Evolutionary conservation across 1,140 invertebrate genomes (phyloP), one percentile per base, ranked within the genome.

Genomic region (Bilobella aurantiaca): DNA sequence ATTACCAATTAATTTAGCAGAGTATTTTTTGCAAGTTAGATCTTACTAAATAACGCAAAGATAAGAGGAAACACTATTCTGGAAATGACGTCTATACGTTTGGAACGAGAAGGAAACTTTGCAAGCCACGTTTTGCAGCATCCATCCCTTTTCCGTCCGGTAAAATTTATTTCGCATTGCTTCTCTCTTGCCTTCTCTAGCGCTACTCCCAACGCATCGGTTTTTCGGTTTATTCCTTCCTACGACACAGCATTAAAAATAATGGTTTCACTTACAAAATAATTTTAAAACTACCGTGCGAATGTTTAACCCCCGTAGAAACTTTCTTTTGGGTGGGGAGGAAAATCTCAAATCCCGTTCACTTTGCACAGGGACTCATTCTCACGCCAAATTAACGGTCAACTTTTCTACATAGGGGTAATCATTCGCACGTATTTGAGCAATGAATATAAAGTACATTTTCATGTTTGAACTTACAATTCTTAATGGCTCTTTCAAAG

Each of bases 1-100:
- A n/a, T n/a, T n/a, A n/a, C n/a, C n/a, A n/a, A n/a, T n/a, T n/a
- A n/a, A n/a, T n/a, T n/a, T n/a, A n/a, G n/a, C n/a, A n/a, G n/a
- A n/a, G n/a, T n/a, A n/a, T n/a, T n/a, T n/a, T n/a, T n/a, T n/a
- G n/a, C n/a, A n/a, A n/a, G n/a, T n/a, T n/a, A n/a, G n/a, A n/a
- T n/a, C n/a, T n/a, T n/a, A n/a, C n/a, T 96, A 85, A 95, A 95
- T 75, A 94, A 82, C 67, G 91, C 90, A 80, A 95, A 95, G 59
- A 93, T 88, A 74, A 93, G 83, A 42, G 92, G 92, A 81, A 95
- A 95, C 75, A 89, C 88, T 79, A 93, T 90, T 76, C 92, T 81
- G 66, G 90, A 93, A 79, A 94, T 91, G 79, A 94, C 93, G 79
- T 95, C 92, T 79, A 95, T 95, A 75, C 91, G 82, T 83, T 94